Evolutionary conservation across 2,797 vertebrate species (phyloP), one percentile per base, ranked within the genome.

Genomic region (Rhinella marina): DNA sequence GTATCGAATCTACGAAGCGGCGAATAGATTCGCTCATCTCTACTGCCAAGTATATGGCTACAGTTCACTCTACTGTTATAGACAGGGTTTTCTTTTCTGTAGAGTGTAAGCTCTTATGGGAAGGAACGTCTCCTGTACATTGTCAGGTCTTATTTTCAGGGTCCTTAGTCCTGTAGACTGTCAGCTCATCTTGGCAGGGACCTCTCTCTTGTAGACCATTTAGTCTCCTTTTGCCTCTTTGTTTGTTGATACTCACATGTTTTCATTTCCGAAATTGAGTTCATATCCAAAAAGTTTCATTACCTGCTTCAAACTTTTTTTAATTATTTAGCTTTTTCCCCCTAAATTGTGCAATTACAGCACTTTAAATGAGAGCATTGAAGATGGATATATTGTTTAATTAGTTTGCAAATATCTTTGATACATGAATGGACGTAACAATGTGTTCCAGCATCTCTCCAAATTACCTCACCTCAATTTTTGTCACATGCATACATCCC

Each of bases 311-410:
- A 52, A 81, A 48, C 59, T 64, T 81, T 64, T 64, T 21, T 11
- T 64, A 77, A 50, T 64, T 61, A 50, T 81, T 19, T n/a, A 17
- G 68, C 3, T 52, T 21, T 64, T 14, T 16, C 5, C 11, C 13
- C 19, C 1, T 29, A 7, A 66, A 50, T 50, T 50, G 11, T 66
- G 59, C 29, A 61, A 81, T 59, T 81, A 72, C 66, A 75, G 8
- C 57, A 81, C 29, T 59, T 73, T 81, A 87, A 77, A 48, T 57
- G 62, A 84, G 77, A 88, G 79, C 59, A 56, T 88, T 78, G 27
- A 87, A 66, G 48, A 56, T 19, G 13, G 41, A 83, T 48, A 50
- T 54, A 21, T 48, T 64, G 76, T 64, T 76, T 54, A 83, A 82
- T 82, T 76, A 77, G 41, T 78, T 88, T 82, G 57, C 66, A 77